These are phyloP conservation scores for Periophthalmodon schlosseri DNA, from an alignment of 2,113 vertebrate species.

Conservation along the genomic window DNA sequence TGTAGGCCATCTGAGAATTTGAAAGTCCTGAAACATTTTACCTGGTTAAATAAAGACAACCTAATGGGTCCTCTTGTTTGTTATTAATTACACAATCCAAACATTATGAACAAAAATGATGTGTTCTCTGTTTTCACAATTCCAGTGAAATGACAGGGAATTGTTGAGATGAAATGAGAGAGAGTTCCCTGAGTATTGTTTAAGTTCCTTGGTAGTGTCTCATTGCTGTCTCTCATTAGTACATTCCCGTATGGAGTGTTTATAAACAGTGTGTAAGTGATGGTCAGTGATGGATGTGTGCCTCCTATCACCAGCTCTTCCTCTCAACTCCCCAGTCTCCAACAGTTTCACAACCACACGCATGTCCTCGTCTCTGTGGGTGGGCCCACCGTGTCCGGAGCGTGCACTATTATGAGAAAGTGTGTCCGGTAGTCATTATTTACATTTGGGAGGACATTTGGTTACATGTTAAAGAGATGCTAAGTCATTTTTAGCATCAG, in stretches of 20 bases:
- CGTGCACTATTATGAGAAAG: constrained; percentile 15
- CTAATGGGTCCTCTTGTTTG: background rate
- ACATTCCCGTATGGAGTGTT: constrained; percentile 77
- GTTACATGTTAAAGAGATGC: constrained; percentile 8
- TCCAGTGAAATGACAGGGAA: background rate
- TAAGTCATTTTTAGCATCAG: background rate
- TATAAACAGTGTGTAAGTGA: constrained; percentile 78
- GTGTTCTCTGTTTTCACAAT: background rate
- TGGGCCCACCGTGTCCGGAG: constrained; percentile 67
- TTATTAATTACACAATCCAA: background rate
- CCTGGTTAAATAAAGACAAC: too few relatives aligned
- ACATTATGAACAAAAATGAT: background rate
- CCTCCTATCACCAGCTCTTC: constrained; percentile 71
- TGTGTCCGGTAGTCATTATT: constrained; percentile 10
- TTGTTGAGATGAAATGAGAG: background rate
- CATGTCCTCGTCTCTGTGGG: constrained; percentile 60
- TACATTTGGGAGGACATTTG: constrained; percentile 9
- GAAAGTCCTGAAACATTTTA: background rate
- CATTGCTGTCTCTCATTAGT: constrained; percentile 70
- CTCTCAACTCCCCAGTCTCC: constrained; percentile 57
- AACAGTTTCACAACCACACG: constrained; percentile 52
- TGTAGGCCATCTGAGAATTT: too few relatives aligned
- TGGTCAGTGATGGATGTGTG: constrained; percentile 72
- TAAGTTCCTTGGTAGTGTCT: background rate
- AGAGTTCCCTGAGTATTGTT: background rate